These are phyloP conservation scores for Mohoua ochrocephala DNA, from an alignment of 2,113 vertebrate genomes.

Conservation along the genomic window DNA sequence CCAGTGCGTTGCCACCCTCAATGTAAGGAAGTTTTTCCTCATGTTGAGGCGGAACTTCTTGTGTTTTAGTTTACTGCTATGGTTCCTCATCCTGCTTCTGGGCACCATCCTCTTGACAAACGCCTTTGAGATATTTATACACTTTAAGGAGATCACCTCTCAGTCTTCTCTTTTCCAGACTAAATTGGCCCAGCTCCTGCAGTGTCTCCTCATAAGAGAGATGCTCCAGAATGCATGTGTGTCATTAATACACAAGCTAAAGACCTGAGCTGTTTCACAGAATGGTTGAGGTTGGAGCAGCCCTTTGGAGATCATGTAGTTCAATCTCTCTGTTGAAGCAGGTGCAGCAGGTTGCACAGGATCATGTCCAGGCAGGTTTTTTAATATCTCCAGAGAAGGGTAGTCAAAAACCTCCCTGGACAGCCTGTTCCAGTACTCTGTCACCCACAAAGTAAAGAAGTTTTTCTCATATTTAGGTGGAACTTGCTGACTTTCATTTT, in stretches of 20 bases:
- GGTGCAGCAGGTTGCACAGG: not conserved
- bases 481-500: not conserved
- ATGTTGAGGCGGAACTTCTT: not conserved
- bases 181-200: not conserved
- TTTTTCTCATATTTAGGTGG: not conserved
- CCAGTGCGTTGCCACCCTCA: not conserved
- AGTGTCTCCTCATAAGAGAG: too few relatives aligned
- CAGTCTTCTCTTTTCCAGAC: not conserved
- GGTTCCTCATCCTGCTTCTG: not conserved
- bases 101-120: not conserved
- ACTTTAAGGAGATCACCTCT: not conserved
- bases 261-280: not conserved
- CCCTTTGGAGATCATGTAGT: not conserved
- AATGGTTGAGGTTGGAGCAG: not conserved
- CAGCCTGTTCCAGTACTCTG: too few relatives aligned
- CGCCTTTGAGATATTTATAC: accelerated
- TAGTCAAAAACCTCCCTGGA: not conserved
- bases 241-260: not conserved
- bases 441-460: not conserved
- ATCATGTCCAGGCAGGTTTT: not conserved
- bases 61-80: not conserved
- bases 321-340: not conserved
- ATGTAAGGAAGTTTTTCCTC: not conserved
- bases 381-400: not conserved
- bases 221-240: not conserved